Conservation (phyloP, 2,113 vertebrate genomes). For the Silurus glanis region DNA sequence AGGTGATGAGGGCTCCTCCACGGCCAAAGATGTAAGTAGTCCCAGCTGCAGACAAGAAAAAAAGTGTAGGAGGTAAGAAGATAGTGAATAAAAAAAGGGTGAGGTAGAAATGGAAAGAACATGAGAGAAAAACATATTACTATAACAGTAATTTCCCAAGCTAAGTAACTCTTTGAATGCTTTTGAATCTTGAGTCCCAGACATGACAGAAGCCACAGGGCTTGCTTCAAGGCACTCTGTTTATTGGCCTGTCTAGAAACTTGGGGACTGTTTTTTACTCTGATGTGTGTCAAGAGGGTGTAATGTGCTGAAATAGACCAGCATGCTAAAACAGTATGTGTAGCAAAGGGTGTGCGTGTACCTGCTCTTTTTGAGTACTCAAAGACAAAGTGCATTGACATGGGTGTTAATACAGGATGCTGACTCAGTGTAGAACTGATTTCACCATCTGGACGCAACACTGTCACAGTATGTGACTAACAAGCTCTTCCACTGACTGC, state of each 20-base stretch:
- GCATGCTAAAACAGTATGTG: neutral
- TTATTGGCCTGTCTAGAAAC: neutral
- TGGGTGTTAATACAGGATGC: slow-evolving; percentile 9
- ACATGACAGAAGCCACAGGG: slow-evolving; percentile 5
- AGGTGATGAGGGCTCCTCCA: slow-evolving; percentile 91
- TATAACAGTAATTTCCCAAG: neutral
- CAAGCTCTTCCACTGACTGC: slow-evolving; percentile 10
- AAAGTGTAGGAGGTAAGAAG: neutral
- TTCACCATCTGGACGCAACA: slow-evolving; percentile 28
- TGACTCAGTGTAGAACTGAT: neutral
- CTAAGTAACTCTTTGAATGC: neutral
- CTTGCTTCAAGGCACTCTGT: neutral
- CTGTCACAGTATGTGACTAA: slow-evolving; percentile 30
- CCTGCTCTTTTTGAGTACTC: slow-evolving; percentile 1
- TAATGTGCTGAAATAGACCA: neutral
- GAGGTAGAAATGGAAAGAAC: neutral
- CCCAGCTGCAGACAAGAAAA: slow-evolving; percentile 75
- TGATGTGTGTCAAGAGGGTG: neutral
- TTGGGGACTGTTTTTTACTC: neutral
- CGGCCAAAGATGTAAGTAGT: slow-evolving; percentile 93
- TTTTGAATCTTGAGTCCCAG: neutral
- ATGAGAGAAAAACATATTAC: neutral
- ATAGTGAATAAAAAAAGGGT: neutral
- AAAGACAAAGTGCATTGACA: slow-evolving; percentile 2
- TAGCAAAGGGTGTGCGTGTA: neutral